Conservation (phyloP, 2,797 vertebrate genomes). For the Scleropages formosus region DNA sequence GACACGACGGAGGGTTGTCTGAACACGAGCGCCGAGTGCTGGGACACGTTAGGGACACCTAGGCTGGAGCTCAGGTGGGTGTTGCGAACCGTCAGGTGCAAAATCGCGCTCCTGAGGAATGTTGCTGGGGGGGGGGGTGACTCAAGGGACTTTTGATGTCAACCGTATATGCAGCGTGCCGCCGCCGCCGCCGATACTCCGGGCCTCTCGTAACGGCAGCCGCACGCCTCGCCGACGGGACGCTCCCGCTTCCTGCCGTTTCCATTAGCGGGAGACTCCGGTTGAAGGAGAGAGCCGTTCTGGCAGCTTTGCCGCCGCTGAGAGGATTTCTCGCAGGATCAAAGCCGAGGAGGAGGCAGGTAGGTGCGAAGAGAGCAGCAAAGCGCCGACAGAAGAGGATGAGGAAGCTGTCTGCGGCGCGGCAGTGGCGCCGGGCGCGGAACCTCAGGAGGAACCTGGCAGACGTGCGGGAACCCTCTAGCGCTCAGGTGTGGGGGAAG, state of each 20-base stretch:
- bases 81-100: no score
- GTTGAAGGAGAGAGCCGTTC: neutral
- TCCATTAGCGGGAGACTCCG: neutral
- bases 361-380: neutral
- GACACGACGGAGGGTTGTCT: no score
- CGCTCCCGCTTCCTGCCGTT: neutral
- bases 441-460: no score
- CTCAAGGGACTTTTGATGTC: neutral
- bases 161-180: neutral
- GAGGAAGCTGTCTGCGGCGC: neutral
- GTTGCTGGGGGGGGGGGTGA: no score
- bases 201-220: neutral
- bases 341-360: neutral
- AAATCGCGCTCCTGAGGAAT: no score
- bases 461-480: no score
- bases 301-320: neutral
- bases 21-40: no score
- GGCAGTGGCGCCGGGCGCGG: no score
- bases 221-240: neutral
- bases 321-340: slow-evolving; percentile 9
- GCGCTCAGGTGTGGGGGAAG: no score
- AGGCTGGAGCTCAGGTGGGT: no score
- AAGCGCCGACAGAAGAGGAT: neutral
- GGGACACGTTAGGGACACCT: no score
- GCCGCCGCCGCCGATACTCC: neutral